Evolutionary conservation across 2,113 vertebrate species (phyloP).

Genomic region (Pachycephala philippinensis): DNA sequence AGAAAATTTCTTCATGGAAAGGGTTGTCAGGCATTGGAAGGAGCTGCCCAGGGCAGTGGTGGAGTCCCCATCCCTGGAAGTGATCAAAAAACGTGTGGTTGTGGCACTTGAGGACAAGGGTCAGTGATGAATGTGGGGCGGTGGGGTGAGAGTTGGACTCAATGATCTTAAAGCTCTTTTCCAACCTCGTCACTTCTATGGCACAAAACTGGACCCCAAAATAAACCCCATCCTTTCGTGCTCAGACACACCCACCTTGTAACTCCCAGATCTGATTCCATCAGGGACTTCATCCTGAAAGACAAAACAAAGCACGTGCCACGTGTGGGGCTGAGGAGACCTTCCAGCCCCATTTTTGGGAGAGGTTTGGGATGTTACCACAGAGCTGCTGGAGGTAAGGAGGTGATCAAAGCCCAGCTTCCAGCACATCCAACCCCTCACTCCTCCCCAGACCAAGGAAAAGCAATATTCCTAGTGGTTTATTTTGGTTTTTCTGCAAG

Average conservation of each 20-base stretch:
- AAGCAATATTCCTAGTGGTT: not conserved
- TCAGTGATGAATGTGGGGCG: not conserved
- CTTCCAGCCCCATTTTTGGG: not conserved
- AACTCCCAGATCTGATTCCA: conserved; percentile 78
- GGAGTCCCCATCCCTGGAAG: not conserved
- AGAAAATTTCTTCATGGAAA: not conserved
- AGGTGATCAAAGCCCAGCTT: not conserved
- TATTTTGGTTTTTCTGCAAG: not conserved
- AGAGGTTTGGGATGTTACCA: not conserved
- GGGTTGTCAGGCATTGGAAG: not conserved
- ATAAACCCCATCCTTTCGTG: fast-evolving
- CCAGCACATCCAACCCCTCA: not conserved
- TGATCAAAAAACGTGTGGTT: not conserved
- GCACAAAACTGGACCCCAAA: not conserved
- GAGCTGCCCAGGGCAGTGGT: not conserved
- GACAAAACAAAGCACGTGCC: not conserved
- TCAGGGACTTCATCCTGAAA: conserved; percentile 85
- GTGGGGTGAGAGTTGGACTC: not conserved
- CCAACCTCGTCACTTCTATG: not conserved
- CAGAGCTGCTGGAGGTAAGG: not conserved
- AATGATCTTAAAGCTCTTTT: fast-evolving
- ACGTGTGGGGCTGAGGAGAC: fast-evolving
- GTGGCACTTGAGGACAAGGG: not conserved
- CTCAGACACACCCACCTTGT: conserved; percentile 75
- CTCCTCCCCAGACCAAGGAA: not conserved